A percentile compares a stretch with the other conserved stretches of the same genome.
Evolutionary conservation across 2,113 vertebrate genomes (phyloP).

Genomic region (Trogon surrucura): DNA sequence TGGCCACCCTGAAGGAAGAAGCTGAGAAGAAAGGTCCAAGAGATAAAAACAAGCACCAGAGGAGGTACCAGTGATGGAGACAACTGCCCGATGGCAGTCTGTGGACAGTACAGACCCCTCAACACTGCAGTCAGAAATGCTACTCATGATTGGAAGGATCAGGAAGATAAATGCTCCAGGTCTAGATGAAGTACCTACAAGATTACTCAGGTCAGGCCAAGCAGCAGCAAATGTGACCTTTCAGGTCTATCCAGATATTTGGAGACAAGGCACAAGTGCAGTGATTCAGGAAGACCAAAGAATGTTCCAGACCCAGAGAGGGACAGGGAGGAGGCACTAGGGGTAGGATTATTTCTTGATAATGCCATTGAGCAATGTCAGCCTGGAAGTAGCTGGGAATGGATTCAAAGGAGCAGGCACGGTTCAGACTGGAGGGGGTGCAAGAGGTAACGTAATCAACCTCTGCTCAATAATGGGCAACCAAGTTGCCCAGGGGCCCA

Average conservation of each 20-base stretch:
- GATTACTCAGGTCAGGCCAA: background rate
- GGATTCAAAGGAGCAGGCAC: background rate
- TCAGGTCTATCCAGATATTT: background rate
- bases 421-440: background rate
- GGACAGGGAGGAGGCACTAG: background rate
- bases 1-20: background rate
- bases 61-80: background rate
- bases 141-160: background rate
- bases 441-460: fast-evolving
- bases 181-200: background rate
- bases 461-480: background rate
- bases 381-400: fast-evolving
- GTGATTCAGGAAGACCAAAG: background rate
- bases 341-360: background rate
- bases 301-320: background rate
- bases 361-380: background rate
- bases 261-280: background rate
- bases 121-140: background rate
- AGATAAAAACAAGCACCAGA: background rate
- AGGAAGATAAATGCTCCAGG: background rate
- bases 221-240: background rate
- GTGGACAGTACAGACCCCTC: background rate
- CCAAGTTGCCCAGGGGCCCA: background rate
- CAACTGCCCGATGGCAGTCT: fast-evolving
- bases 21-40: background rate